phyloP scores from a whole-genome alignment of 2,797 vertebrate genomes.

The Falco columbarius region DNA sequence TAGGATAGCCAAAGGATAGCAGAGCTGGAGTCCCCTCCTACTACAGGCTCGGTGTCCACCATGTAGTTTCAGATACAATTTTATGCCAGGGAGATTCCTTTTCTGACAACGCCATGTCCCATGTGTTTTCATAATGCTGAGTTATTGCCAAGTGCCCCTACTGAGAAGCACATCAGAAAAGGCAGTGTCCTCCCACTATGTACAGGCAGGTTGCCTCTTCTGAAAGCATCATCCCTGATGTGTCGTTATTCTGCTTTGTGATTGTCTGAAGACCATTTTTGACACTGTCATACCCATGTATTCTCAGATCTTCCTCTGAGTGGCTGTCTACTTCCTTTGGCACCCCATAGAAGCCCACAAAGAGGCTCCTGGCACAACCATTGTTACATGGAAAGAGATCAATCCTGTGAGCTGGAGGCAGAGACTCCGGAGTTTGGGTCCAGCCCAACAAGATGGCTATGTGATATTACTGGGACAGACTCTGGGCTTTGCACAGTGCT shows the following conservation, averaged over 20 bases:
- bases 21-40: not conserved
- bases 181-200: not conserved
- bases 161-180: not conserved
- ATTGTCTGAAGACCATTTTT: not conserved
- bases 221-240: accelerated
- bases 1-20: not conserved
- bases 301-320: not conserved
- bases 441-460: not conserved
- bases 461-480: not conserved
- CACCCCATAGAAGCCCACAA: not conserved
- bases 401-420: not conserved
- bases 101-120: not conserved
- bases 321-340: not conserved
- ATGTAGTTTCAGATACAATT: not conserved
- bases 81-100: not conserved
- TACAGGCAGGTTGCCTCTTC: not conserved
- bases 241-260: not conserved
- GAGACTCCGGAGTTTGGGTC: not conserved
- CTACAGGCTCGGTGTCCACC: too few species aligned
- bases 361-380: not conserved
- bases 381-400: not conserved
- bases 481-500: not conserved
- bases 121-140: not conserved
- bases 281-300: accelerated
- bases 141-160: not conserved